Evolutionary conservation across 30 jellyfish, hydroid and myxozoan species (phyloP).

Genomic region (Hydractinia symbiolongicarpus): DNA sequence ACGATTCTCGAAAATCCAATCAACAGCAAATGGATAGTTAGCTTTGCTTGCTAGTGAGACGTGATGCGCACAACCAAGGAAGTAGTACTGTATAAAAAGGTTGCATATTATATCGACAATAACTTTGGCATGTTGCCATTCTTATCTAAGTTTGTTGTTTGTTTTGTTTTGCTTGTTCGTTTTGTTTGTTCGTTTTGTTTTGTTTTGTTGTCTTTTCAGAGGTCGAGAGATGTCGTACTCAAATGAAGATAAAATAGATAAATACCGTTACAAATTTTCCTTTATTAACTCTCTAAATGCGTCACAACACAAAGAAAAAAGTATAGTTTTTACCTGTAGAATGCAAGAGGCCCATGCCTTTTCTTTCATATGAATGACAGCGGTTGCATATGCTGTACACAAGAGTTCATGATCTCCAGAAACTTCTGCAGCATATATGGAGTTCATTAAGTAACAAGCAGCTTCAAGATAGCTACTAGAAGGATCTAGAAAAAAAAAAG

Average conservation of each 20-base stretch:
- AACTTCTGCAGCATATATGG: conserved; percentile 42
- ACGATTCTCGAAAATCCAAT: conserved; percentile 45
- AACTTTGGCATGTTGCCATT: no score
- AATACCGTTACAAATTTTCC: no score
- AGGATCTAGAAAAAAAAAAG: conserved; percentile 5
- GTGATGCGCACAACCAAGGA: conserved; percentile 42
- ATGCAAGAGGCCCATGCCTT: conserved; percentile 21
- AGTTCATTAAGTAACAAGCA: conserved; percentile 40
- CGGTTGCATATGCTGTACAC: conserved; percentile 42
- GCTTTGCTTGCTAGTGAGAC: conserved; percentile 41
- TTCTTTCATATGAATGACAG: conserved; percentile 41
- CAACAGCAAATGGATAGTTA: conserved; percentile 28
- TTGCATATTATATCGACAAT: neutral
- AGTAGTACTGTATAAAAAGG: conserved; percentile 19
- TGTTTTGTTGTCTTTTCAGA: no score
- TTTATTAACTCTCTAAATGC: no score
- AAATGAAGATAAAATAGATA: neutral
- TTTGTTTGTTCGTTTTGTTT: no score
- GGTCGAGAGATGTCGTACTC: no score
- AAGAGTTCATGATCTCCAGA: conserved; percentile 34
- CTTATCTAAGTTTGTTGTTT: neutral
- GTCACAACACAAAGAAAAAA: no score
- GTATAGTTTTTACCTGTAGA: conserved; percentile 13
- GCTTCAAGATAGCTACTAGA: conserved; percentile 29
- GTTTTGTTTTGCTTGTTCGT: neutral